Conservation (phyloP, 2,888 invertebrate species). For the Heteropelma amictum region DNA sequence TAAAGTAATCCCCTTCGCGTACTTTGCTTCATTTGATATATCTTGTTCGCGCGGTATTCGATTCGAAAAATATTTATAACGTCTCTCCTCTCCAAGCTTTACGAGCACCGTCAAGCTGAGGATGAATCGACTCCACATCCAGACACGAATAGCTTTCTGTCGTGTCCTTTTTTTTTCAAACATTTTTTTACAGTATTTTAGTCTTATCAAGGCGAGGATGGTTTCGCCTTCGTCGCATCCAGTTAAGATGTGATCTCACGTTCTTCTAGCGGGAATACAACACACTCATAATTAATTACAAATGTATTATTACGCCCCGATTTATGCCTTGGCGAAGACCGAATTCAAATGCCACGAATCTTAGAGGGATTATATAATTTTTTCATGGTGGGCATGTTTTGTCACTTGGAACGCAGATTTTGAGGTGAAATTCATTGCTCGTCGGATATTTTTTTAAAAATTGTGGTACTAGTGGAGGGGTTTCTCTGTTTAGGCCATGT, state of each 20-base stretch:
- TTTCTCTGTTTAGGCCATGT: too few species aligned
- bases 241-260: slow-evolving; percentile 40
- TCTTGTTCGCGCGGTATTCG: too few species aligned
- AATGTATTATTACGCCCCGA: not conserved
- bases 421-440: too few species aligned
- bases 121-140: not conserved
- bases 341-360: too few species aligned
- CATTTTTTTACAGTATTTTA: not conserved
- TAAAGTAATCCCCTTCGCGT: slow-evolving; percentile 27
- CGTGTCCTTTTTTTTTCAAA: not conserved
- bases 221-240: slow-evolving; percentile 29
- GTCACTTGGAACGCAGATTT: too few species aligned
- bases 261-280: slow-evolving; percentile 47
- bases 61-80: too few species aligned
- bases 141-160: not conserved
- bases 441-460: too few species aligned
- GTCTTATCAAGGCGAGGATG: slow-evolving; percentile 8
- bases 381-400: too few species aligned
- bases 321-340: too few species aligned
- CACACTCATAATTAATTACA: slow-evolving; percentile 34
- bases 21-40: not conserved
- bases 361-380: too few species aligned
- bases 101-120: slow-evolving; percentile 34
- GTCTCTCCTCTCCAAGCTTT: not conserved
- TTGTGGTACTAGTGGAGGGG: too few species aligned